Evolutionary conservation across 2,888 invertebrate species (phyloP).

Genomic region (Microplitis manilae): DNA sequence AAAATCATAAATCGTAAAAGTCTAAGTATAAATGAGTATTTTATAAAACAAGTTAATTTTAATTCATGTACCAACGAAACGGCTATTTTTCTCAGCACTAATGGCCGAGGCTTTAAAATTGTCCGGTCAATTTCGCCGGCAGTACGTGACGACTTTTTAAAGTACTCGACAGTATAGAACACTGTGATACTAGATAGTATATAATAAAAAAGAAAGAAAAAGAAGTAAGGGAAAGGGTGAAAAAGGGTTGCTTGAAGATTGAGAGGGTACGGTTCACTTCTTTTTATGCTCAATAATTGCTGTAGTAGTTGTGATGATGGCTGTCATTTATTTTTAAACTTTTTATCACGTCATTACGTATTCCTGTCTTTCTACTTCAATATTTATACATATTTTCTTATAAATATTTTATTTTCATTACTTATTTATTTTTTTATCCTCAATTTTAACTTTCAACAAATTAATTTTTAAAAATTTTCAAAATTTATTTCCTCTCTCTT

Average conservation of each 20-base stretch:
- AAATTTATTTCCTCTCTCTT: too few species aligned
- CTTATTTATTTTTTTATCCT: background rate
- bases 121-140: constrained; percentile 70
- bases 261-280: constrained; percentile 16
- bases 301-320: background rate
- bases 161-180: constrained; percentile 48
- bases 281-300: background rate
- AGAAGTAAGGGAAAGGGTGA: constrained; percentile 36
- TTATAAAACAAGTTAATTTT: constrained; percentile 62
- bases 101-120: constrained; percentile 68
- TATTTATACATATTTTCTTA: constrained; percentile 3
- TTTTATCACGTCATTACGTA: constrained; percentile 19
- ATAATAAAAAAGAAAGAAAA: constrained; percentile 53
- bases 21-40: background rate
- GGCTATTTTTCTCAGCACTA: constrained; percentile 71
- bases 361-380: constrained; percentile 8
- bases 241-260: constrained; percentile 23
- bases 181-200: constrained; percentile 26
- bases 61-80: constrained; percentile 70
- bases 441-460: too few species aligned
- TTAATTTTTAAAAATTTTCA: too few species aligned
- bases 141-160: constrained; percentile 70
- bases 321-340: constrained; percentile 23
- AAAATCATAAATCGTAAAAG: too few species aligned
- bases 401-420: background rate